Evolutionary conservation across 2,888 invertebrate species (phyloP).

Genomic region (Athrips mouffetella): DNA sequence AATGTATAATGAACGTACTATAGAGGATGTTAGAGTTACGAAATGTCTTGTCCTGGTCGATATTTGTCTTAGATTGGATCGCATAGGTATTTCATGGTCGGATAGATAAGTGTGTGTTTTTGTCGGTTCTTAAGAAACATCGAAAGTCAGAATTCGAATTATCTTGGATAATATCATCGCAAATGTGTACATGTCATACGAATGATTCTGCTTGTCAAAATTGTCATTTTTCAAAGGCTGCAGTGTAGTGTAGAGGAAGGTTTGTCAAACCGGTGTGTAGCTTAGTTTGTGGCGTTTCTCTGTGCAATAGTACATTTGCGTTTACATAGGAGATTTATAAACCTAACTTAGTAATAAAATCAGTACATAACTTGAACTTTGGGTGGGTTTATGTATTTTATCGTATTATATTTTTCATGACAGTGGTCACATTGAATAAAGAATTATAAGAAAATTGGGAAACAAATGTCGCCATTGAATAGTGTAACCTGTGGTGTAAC

Average conservation of each 20-base stretch:
- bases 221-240: neutral
- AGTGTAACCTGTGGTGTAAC: no score
- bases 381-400: neutral
- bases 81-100: no score
- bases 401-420: no score
- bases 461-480: no score
- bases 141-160: no score
- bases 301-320: slow-evolving; percentile 35
- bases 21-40: slow-evolving; percentile 8
- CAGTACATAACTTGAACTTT: neutral
- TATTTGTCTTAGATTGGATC: slow-evolving; percentile 24
- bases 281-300: slow-evolving; percentile 26
- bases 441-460: no score
- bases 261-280: neutral
- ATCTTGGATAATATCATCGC: no score
- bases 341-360: neutral
- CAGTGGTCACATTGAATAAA: no score
- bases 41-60: neutral
- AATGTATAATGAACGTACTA: slow-evolving; percentile 23
- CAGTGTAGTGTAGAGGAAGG: neutral
- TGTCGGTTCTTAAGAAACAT: no score
- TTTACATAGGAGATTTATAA: neutral
- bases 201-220: neutral
- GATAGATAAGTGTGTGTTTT: no score
- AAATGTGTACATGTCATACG: no score